These are phyloP conservation scores for Verasper variegatus DNA, from an alignment of 2,113 vertebrate genomes.

Conservation along the genomic window DNA sequence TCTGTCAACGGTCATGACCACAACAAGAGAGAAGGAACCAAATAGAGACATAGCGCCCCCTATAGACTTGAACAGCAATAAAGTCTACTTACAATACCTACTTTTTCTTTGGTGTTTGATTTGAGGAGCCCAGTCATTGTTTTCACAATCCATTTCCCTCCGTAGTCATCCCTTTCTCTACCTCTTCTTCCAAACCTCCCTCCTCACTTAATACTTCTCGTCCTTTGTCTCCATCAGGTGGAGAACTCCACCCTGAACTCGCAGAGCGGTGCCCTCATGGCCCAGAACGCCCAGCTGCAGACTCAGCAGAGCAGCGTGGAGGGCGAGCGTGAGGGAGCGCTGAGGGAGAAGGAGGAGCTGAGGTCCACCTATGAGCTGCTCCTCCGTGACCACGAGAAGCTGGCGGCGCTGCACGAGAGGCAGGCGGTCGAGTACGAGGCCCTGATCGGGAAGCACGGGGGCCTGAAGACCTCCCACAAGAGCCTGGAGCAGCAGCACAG, in stretches of 20 bases:
- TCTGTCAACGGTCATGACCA: constrained; percentile 5
- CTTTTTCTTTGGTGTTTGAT: not conserved
- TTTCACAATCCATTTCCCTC: not conserved
- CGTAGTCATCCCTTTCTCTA: not conserved
- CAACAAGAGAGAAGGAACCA: not conserved
- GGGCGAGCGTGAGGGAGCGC: constrained; percentile 88
- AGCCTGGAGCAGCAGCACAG: constrained; percentile 94
- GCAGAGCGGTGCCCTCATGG: constrained; percentile 91
- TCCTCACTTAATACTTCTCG: not conserved
- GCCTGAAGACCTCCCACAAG: constrained; percentile 91
- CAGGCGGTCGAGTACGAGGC: constrained; percentile 93
- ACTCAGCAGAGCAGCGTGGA: constrained; percentile 92
- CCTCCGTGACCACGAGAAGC: constrained; percentile 93
- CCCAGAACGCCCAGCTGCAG: constrained; percentile 93
- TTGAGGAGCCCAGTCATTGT: not conserved
- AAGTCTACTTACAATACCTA: not conserved
- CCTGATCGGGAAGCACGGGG: constrained; percentile 93
- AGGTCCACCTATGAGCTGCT: constrained; percentile 91
- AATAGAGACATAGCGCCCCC: constrained; percentile 54
- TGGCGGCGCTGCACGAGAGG: constrained; percentile 93
- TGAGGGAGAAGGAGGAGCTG: constrained; percentile 92
- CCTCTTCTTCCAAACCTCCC: not conserved
- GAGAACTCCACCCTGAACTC: constrained; percentile 96
- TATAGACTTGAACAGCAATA: constrained; percentile 15
- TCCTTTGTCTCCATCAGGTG: constrained; percentile 81